phyloP scores from a whole-genome alignment of 2,113 vertebrate species.

The Oncorhynchus nerka region DNA sequence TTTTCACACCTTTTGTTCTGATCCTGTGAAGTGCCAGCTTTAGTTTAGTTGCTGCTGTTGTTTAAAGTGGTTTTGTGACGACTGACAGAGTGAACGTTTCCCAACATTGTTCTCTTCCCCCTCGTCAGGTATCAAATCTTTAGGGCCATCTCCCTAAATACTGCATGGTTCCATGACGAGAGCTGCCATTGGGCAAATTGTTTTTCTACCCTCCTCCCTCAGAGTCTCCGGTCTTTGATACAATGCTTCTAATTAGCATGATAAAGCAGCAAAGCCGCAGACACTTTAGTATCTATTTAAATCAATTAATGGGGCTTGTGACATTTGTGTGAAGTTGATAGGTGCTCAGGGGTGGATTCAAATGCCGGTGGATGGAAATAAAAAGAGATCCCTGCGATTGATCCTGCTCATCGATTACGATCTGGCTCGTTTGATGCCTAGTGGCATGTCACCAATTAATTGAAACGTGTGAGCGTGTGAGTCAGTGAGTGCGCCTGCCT shows the following conservation, averaged over 20 bases:
- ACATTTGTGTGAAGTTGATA: constrained; percentile 59
- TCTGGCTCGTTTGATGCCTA: constrained; percentile 43
- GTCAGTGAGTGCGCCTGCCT: constrained; percentile 14
- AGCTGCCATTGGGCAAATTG: constrained; percentile 22
- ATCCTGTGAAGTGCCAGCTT: not conserved
- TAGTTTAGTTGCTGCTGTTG: not conserved
- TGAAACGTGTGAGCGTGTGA: constrained; percentile 41
- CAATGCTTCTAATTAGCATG: constrained; percentile 45
- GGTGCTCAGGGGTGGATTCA: constrained; percentile 40
- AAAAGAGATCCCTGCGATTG: constrained; percentile 33
- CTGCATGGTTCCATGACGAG: constrained; percentile 19
- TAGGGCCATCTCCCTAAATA: constrained; percentile 36
- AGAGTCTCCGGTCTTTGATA: constrained; percentile 29
- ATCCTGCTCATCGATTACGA: constrained; percentile 63
- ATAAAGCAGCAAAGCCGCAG: constrained; percentile 50
- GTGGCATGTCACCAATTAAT: constrained; percentile 52
- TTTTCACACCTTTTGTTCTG: not conserved
- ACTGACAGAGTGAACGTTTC: not conserved
- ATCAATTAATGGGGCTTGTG: constrained; percentile 59
- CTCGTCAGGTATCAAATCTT: not conserved
- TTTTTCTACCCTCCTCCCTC: constrained; percentile 22
- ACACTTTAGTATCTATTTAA: constrained; percentile 55
- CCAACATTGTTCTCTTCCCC: not conserved
- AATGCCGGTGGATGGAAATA: constrained; percentile 30
- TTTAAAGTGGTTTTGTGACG: not conserved